Percentiles rank a stretch among this genome's conserved stretches.
Conservation (phyloP, 2,888 invertebrate genomes). For the Cheilosia pagana region DNA sequence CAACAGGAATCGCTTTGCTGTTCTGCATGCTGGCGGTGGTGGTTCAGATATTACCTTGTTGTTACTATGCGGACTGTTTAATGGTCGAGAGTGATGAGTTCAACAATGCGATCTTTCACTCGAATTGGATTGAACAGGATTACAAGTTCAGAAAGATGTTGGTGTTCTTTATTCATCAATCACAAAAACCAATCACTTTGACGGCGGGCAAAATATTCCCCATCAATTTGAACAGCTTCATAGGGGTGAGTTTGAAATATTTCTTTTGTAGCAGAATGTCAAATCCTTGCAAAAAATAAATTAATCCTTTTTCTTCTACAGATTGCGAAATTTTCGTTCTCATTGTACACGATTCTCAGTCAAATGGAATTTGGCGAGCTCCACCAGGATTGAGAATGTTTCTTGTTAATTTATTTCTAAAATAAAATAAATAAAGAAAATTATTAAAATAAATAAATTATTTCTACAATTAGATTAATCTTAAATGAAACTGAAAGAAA, state of each 20-base stretch:
- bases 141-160: conserved; percentile 66
- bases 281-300: too few species aligned
- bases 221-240: conserved; percentile 75
- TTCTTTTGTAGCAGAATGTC: too few species aligned
- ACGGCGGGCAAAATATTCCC: conserved; percentile 76
- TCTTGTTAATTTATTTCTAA: too few species aligned
- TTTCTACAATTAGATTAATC: too few species aligned
- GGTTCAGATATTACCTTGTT: conserved; percentile 75
- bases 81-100: conserved; percentile 74
- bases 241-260: conserved; percentile 75
- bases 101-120: conserved; percentile 75
- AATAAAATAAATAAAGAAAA: too few species aligned
- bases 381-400: too few species aligned
- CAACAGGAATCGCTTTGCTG: conserved; percentile 68
- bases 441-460: too few species aligned
- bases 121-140: conserved; percentile 75
- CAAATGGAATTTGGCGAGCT: too few species aligned
- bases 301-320: conserved; percentile 52
- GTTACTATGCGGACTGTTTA: conserved; percentile 75
- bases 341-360: conserved; percentile 37
- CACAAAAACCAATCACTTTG: conserved; percentile 74
- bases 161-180: conserved; percentile 75
- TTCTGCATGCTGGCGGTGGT: conserved; percentile 74
- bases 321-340: conserved; percentile 66
- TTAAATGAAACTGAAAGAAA: too few species aligned